These are phyloP conservation scores for Mactromeris polynyma DNA, from an alignment of 2,888 invertebrate genomes.

Conservation along the genomic window DNA sequence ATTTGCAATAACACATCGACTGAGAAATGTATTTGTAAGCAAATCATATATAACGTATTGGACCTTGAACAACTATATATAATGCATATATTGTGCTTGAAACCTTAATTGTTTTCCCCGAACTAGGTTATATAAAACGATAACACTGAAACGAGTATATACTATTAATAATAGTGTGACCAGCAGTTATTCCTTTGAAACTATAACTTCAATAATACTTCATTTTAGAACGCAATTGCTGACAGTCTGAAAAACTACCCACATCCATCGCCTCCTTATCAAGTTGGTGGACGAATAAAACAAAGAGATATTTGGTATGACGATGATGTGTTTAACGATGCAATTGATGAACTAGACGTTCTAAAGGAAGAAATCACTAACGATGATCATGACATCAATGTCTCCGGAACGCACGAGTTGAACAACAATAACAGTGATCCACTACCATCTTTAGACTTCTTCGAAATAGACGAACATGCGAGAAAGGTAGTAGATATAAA, in stretches of 20 bases:
- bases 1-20: too few species aligned
- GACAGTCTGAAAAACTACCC: slow-evolving; percentile 18
- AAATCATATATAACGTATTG: too few species aligned
- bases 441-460: slow-evolving; percentile 24
- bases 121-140: too few species aligned
- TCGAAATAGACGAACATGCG: slow-evolving; percentile 52
- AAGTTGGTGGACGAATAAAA: slow-evolving; percentile 14
- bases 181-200: too few species aligned
- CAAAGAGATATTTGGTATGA: slow-evolving; percentile 34
- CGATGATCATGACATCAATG: neutral
- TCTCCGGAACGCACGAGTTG: neutral
- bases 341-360: slow-evolving; percentile 39
- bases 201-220: neutral
- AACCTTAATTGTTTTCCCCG: too few species aligned
- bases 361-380: slow-evolving; percentile 13
- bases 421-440: neutral
- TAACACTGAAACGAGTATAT: too few species aligned
- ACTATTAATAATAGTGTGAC: too few species aligned
- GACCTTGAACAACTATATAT: too few species aligned
- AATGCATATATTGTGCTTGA: too few species aligned
- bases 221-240: neutral
- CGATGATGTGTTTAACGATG: slow-evolving; percentile 34
- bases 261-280: slow-evolving; percentile 18
- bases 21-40: too few species aligned
- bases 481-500: slow-evolving; percentile 33